Evolutionary conservation across 2,888 invertebrate species (phyloP), one percentile per base, ranked within the genome.

Genomic region (Ormyrus thymus): DNA sequence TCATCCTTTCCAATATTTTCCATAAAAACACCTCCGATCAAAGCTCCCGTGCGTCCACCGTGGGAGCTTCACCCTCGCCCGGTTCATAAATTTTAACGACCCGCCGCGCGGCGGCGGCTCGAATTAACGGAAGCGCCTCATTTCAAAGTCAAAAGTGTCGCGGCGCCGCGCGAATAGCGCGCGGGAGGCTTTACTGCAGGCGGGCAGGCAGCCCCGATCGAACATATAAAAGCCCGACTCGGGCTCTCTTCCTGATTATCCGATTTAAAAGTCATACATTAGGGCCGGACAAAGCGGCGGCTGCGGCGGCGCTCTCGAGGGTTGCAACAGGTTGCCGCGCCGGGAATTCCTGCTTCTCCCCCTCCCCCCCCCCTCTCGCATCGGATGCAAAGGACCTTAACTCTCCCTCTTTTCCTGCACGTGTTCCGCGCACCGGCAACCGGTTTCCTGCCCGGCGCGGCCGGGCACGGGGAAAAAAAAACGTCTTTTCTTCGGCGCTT

Each of bases 291-390:
- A 29, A 29, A 29, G 29, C 29, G 29, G 29, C 29, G 29, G 29
- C 29, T 1, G 5, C 29, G 29, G n/a, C n/a, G n/a, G 29, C 29
- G 59, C 50, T 9, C 11, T 48, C 59, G 70, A 70, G 73, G 73
- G 75, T 61, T 76, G 76, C 76, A 76, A 76, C 76, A 76, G 76
- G 76, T 76, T 76, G 70, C 55, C 43, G 45, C 59, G 53, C 29
- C 15, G 11, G 69, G 62, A 64, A 70, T 62, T 61, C 62, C 29
- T 29, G 15, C 46, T 65, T 29, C 56, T 29, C 75, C 48, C 69
- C 59, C 15, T 64, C 29, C 53, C 50, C 13, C 53, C 53, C 10
- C 45, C 10, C n/a, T 7, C 9, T 11, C 29, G 71, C 9, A 15
- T 59, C 7, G n/a, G 15, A 29, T 58, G 29, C 45, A 48, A 61